These are phyloP conservation scores for Dryoscopus gambensis DNA, from an alignment of 2,113 vertebrate species.

Conservation along the genomic window DNA sequence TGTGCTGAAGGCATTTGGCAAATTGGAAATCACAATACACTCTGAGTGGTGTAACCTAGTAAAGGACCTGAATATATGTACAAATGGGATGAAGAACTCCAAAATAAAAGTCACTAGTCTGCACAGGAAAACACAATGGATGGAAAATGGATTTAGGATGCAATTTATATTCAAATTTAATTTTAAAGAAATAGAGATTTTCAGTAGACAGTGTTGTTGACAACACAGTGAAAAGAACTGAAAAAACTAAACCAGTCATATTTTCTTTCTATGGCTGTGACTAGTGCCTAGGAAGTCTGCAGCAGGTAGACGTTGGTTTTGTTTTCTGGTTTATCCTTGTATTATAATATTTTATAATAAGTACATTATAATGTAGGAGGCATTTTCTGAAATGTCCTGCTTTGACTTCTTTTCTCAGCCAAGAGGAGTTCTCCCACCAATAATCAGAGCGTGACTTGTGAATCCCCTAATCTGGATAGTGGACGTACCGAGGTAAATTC, in stretches of 20 bases:
- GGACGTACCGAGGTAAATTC: slow-evolving; percentile 60
- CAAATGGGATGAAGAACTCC: not conserved
- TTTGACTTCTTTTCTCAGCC: slow-evolving; percentile 73
- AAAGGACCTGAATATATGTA: not conserved
- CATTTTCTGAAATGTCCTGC: not conserved
- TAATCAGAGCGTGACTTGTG: slow-evolving; percentile 82
- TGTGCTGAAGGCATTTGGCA: not conserved
- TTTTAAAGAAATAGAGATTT: not conserved
- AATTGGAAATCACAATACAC: not conserved
- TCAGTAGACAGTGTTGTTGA: not conserved
- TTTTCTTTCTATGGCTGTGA: not conserved
- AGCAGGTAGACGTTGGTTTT: not conserved
- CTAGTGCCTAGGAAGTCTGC: not conserved
- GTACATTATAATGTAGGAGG: not conserved
- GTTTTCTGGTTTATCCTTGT: not conserved
- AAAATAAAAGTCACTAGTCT: not conserved
- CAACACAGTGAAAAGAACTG: not conserved
- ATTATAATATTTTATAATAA: not conserved
- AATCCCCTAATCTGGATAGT: slow-evolving; percentile 80
- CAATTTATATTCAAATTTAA: not conserved
- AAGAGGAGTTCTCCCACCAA: slow-evolving; percentile 93
- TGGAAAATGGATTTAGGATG: not conserved
- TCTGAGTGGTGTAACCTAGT: not conserved
- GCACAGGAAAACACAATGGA: not conserved
- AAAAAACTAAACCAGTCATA: not conserved